Evolutionary conservation across 2,797 vertebrate genomes (phyloP).

Genomic region (Tokudaia muenninki): DNA sequence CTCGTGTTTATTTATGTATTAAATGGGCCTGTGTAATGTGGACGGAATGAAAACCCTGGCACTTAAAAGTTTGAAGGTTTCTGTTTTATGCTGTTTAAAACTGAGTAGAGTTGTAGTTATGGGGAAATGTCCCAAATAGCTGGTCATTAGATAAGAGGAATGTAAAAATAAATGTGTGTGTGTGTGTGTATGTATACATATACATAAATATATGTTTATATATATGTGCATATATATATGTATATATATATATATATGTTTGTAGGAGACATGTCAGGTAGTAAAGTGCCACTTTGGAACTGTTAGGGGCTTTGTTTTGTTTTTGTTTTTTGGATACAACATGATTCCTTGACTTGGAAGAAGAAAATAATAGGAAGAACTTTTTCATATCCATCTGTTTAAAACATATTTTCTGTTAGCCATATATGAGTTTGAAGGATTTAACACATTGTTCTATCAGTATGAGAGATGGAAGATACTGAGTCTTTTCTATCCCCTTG

Average conservation of each 20-base stretch:
- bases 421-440: slow-evolving; percentile 2
- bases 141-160: slow-evolving; percentile 6
- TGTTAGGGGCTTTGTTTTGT: neutral
- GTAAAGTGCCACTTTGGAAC: slow-evolving; percentile 35
- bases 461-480: neutral
- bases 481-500: slow-evolving; percentile 14
- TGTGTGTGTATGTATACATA: too few relatives aligned
- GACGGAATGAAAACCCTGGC: slow-evolving; percentile 32
- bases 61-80: slow-evolving; percentile 3
- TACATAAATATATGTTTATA: too few relatives aligned
- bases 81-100: slow-evolving; percentile 45
- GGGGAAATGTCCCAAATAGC: slow-evolving; percentile 42
- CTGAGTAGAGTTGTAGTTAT: neutral
- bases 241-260: too few relatives aligned
- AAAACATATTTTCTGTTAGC: slow-evolving; percentile 49
- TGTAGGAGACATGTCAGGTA: neutral
- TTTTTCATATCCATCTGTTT: neutral
- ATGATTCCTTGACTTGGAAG: slow-evolving; percentile 18
- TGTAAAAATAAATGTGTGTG: neutral
- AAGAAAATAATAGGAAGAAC: slow-evolving; percentile 14
- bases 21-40: neutral
- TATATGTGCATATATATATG: too few relatives aligned
- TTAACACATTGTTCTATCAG: neutral
- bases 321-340: neutral
- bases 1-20: slow-evolving; percentile 57